These are phyloP conservation scores for Habrosyne pyritoides DNA, from an alignment of 2,888 invertebrate species.

Conservation along the genomic window DNA sequence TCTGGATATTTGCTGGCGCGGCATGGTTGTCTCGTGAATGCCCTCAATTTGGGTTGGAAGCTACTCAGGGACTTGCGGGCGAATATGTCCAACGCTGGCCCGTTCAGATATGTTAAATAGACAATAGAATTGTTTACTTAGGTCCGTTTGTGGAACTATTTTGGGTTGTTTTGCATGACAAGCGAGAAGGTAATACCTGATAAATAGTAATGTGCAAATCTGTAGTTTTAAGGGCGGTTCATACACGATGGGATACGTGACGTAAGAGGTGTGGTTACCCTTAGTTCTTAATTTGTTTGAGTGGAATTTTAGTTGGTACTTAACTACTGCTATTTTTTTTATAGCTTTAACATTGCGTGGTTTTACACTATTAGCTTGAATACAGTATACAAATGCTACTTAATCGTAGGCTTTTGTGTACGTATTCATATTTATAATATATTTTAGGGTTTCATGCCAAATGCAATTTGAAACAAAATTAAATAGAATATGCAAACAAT, in stretches of 20 bases:
- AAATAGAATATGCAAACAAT: too few species aligned
- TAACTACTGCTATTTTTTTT: too few species aligned
- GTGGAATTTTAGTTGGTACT: not conserved
- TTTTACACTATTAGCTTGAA: too few species aligned
- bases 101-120: conserved; percentile 48
- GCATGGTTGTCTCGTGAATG: conserved; percentile 35
- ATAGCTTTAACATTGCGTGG: too few species aligned
- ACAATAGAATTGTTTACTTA: conserved; percentile 48
- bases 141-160: conserved; percentile 34
- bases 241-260: too few species aligned
- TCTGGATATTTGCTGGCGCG: conserved; percentile 48
- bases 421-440: too few species aligned
- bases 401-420: too few species aligned
- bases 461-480: too few species aligned
- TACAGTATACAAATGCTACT: too few species aligned
- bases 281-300: too few species aligned
- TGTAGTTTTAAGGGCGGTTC: not conserved
- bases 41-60: conserved; percentile 46
- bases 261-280: not conserved
- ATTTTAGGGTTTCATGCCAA: too few species aligned
- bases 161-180: conserved; percentile 32
- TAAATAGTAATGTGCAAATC: conserved; percentile 20
- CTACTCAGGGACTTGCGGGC: conserved; percentile 30
- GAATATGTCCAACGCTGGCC: conserved; percentile 39
- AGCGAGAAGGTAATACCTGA: conserved; percentile 24